Base-by-base conservation (phyloP, 2,797 vertebrate species). In the Aeoliscus strigatus region DNA sequence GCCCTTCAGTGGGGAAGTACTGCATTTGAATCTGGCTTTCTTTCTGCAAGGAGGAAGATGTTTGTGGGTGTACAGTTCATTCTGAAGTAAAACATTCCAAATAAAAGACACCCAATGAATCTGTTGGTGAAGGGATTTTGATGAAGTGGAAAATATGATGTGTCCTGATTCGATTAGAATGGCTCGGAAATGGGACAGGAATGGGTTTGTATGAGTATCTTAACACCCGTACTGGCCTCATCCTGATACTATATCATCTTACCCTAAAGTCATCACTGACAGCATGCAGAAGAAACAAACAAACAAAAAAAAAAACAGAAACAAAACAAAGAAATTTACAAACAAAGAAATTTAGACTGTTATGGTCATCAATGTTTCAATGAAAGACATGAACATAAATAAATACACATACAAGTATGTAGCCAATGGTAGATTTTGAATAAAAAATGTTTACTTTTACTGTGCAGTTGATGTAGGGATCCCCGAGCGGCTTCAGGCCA, bases 401-500 rank as follows among this genome's bases (percentile, higher is more conserved):
- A 45, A 17, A 52, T 41, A 66, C 52, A 68, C 41, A 59, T 46
- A 73, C 56, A 59, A 26, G 37, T 30, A 39, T 45, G 23, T 10
- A 18, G 24, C 8, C 18, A 71, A 12, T 17, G 12, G 24, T 29
- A 40, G n/a, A 18, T 7, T 7, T 29, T 27, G 36, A 15, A 23
- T 4, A 13, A 12, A 10, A 26, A 6, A 17, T 58, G 82, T 88
- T 90, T 80, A 98, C 95, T 91, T 94, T 95, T 53, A 86, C 13
- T 26, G 67, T 70, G 80, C 95, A 98, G 2, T 84, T 66, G 87
- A 98, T 91, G 41, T 35, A 81, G 32, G 95, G 94, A 2, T 87
- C 57, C 55, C 92, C 94, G 10, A 62, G 14, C 14, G 94, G 94
- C 58, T 82, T 91, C 77, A 97, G 86, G 70, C 93, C 95, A 73